Conservation (phyloP, 2,113 vertebrate species). For the Brevimyrus niger region DNA sequence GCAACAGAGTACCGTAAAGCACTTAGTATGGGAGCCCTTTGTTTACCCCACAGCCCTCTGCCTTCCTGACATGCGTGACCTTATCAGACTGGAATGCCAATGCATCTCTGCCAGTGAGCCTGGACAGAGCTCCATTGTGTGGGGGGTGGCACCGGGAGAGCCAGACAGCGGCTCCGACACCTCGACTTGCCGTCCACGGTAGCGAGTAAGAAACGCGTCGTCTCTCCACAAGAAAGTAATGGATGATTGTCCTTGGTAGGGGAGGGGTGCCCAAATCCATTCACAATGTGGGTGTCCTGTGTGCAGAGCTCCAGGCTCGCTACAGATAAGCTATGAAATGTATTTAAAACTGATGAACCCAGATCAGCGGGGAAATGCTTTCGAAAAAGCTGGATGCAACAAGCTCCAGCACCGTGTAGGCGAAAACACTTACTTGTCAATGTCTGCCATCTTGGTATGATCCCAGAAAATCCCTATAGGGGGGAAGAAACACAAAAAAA, state of each 20-base stretch:
- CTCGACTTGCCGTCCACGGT: neutral
- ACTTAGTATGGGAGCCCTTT: neutral
- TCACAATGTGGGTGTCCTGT: neutral
- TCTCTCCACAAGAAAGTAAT: neutral
- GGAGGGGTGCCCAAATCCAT: neutral
- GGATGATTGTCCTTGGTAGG: neutral
- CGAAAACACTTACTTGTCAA: slow-evolving; percentile 85
- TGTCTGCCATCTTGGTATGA: slow-evolving; percentile 78
- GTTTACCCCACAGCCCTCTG: neutral
- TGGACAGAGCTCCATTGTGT: neutral
- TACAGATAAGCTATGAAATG: neutral
- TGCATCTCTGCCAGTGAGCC: neutral
- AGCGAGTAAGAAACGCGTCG: neutral
- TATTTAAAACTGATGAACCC: neutral
- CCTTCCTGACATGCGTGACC: neutral
- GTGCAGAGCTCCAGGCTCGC: neutral
- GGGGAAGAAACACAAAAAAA: slow-evolving; percentile 21
- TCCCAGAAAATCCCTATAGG: slow-evolving; percentile 44
- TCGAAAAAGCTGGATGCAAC: neutral
- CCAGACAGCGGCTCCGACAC: neutral
- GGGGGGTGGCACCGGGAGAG: neutral
- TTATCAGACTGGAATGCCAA: neutral
- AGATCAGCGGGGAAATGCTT: neutral
- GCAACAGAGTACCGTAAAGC: neutral
- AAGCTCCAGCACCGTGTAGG: neutral